Conservation (phyloP, 2,113 vertebrate species). For the Gobiocypris rarus region DNA sequence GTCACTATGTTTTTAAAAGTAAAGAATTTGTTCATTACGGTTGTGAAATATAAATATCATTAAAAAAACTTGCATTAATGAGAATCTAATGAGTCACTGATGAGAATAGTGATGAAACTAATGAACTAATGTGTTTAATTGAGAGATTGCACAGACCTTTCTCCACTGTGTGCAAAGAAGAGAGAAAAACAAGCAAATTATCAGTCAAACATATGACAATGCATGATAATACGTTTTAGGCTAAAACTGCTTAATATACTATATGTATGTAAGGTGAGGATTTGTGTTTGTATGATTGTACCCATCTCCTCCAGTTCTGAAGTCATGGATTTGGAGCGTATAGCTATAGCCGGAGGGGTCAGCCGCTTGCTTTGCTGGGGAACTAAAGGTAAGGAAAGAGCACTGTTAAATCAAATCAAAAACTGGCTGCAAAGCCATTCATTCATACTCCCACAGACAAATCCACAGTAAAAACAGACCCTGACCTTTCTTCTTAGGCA, state of each 20-base stretch:
- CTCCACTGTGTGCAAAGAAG: conserved; percentile 70
- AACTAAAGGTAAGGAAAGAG: conserved; percentile 71
- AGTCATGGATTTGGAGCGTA: conserved; percentile 95
- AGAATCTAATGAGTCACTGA: not conserved
- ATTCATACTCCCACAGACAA: conserved; percentile 43
- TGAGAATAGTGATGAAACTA: too few relatives aligned
- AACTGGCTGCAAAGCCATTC: not conserved
- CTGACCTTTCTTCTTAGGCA: conserved; percentile 85
- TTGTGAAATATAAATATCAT: not conserved
- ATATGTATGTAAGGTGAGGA: not conserved
- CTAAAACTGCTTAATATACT: not conserved
- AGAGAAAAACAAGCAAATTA: conserved; percentile 22
- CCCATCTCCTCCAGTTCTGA: conserved; percentile 94
- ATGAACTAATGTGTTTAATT: not conserved
- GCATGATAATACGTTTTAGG: not conserved
- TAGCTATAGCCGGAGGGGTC: conserved; percentile 87
- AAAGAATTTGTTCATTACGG: not conserved
- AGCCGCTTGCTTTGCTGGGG: conserved; percentile 88
- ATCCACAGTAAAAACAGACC: not conserved
- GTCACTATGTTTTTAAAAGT: too few relatives aligned
- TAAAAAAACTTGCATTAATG: not conserved
- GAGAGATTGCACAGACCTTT: conserved; percentile 75
- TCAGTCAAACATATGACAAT: not conserved
- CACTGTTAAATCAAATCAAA: conserved; percentile 13
- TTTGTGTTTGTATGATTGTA: conserved; percentile 54